phyloP scores from a whole-genome alignment of 1,140 invertebrate genomes.

The Aphelenchoides fujianensis region DNA sequence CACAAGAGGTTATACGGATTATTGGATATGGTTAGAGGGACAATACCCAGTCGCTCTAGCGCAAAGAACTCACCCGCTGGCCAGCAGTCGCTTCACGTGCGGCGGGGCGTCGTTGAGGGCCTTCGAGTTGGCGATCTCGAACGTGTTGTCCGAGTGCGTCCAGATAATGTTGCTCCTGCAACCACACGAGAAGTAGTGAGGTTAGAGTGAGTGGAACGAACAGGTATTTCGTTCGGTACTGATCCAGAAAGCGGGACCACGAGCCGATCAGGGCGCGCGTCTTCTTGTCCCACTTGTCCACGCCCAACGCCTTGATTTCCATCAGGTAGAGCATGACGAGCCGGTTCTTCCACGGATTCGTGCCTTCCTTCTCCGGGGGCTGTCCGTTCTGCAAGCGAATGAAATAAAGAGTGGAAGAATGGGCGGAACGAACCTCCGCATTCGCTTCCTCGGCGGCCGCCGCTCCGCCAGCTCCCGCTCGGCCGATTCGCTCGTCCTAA shows the following conservation, averaged over 20 bases:
- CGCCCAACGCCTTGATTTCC: slow-evolving; percentile 46
- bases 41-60: no score
- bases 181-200: background rate
- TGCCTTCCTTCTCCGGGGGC: background rate
- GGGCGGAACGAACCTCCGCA: no score
- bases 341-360: slow-evolving; percentile 50
- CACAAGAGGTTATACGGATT: background rate
- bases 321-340: slow-evolving; percentile 54
- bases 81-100: slow-evolving; percentile 48
- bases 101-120: slow-evolving; percentile 54
- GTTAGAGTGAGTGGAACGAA: slow-evolving; percentile 22
- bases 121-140: slow-evolving; percentile 29
- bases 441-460: no score
- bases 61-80: slow-evolving; percentile 40
- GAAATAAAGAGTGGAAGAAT: no score
- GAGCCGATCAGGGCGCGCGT: slow-evolving; percentile 45
- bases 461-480: background rate
- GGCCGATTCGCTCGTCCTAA: background rate
- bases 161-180: slow-evolving; percentile 53
- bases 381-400: background rate
- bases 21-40: no score
- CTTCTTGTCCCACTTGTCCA: slow-evolving; percentile 55
- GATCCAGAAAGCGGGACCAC: slow-evolving; percentile 49
- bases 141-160: slow-evolving; percentile 53
- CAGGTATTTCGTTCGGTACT: slow-evolving; percentile 55